phyloP scores from a whole-genome alignment of 2,797 vertebrate species.

The Acrossocheilus fasciatus region DNA sequence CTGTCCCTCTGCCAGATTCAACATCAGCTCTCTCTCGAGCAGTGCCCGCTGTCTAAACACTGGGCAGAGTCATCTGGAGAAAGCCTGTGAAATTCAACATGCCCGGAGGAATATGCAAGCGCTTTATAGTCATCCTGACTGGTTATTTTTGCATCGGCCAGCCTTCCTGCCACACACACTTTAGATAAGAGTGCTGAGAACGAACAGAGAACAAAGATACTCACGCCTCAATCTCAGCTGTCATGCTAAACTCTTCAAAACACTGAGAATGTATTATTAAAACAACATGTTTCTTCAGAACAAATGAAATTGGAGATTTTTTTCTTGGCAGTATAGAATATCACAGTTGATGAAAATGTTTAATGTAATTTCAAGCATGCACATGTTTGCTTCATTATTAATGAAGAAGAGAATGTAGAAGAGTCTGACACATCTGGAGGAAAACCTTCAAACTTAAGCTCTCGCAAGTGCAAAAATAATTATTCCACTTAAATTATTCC shows the following conservation, averaged over 20 bases:
- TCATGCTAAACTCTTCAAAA: background rate
- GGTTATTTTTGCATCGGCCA: conserved; percentile 53
- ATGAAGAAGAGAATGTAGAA: background rate
- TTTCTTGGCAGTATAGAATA: conserved; percentile 34
- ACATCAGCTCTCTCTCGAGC: conserved; percentile 29
- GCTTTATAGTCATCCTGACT: conserved; percentile 45
- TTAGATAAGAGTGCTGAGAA: conserved; percentile 15
- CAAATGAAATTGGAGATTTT: conserved; percentile 22
- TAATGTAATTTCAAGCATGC: conserved; percentile 18
- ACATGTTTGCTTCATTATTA: background rate
- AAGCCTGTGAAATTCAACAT: conserved; percentile 65
- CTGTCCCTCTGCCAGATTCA: conserved; percentile 31
- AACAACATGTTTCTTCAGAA: conserved; percentile 12
- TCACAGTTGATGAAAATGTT: conserved; percentile 41
- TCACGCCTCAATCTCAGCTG: background rate
- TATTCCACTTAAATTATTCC: background rate
- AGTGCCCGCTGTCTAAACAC: conserved; percentile 24
- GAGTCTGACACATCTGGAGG: background rate
- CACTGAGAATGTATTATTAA: background rate
- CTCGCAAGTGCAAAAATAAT: background rate
- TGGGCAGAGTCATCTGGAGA: conserved; percentile 51
- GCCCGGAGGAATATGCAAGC: conserved; percentile 54
- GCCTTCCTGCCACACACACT: conserved; percentile 29
- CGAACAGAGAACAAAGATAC: background rate
- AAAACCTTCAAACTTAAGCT: background rate